These are phyloP conservation scores for Troides aeacus DNA, from an alignment of 2,888 invertebrate genomes.

Conservation along the genomic window DNA sequence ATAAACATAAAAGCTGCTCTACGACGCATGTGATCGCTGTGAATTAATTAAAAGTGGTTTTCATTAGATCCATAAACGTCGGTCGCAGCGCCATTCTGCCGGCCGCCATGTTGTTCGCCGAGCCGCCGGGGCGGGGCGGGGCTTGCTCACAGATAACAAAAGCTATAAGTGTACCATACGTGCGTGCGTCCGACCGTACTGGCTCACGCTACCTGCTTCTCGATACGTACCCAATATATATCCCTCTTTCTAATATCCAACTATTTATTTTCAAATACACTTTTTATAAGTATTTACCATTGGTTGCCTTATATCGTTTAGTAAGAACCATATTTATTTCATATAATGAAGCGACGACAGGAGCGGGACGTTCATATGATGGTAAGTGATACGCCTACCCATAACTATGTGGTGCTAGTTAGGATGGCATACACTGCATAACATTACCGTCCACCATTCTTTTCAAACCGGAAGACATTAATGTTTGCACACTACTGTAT, in stretches of 20 bases:
- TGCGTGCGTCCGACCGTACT: constrained; percentile 19
- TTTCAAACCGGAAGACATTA: too few species aligned
- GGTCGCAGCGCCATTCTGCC: constrained; percentile 35
- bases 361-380: too few species aligned
- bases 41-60: constrained; percentile 78
- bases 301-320: constrained; percentile 1
- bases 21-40: constrained; percentile 73
- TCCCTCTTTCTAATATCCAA: constrained; percentile 7
- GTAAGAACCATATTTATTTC: too few species aligned
- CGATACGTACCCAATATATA: constrained; percentile 25
- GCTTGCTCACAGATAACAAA: constrained; percentile 66
- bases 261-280: constrained; percentile 14
- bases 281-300: constrained; percentile 5
- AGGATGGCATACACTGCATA: too few species aligned
- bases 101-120: constrained; percentile 45
- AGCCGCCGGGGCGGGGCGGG: constrained; percentile 51
- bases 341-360: too few species aligned
- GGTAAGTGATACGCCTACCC: too few species aligned
- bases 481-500: too few species aligned
- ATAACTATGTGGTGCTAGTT: too few species aligned
- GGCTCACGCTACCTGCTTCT: constrained; percentile 28
- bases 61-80: constrained; percentile 71
- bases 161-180: constrained; percentile 44
- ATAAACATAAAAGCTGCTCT: constrained; percentile 75
- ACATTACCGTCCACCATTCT: too few species aligned